A percentile compares a stretch with the other conserved stretches of the same genome.
Evolutionary conservation across 2,113 vertebrate species (phyloP).

Genomic region (Mohoua ochrocephala): DNA sequence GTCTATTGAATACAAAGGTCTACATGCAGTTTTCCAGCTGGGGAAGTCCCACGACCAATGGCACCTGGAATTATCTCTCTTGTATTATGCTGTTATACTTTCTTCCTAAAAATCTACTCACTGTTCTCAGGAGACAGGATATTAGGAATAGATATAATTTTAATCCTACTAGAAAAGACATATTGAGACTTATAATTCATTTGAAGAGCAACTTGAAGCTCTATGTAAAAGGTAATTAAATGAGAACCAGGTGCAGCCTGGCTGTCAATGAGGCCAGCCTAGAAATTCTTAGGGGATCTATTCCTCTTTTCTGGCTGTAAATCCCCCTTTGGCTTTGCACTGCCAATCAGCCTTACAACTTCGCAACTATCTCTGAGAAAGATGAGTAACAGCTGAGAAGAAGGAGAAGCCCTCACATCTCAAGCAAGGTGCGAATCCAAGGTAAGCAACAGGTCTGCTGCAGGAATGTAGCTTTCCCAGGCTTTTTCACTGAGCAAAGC

Average conservation of each 20-base stretch:
- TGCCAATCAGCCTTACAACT: neutral
- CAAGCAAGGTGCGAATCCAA: neutral
- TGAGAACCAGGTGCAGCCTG: neutral
- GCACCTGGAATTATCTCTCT: neutral
- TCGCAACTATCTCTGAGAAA: neutral
- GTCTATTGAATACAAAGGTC: neutral
- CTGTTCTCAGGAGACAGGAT: neutral
- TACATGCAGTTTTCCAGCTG: neutral
- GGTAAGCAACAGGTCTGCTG: neutral
- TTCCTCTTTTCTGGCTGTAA: neutral
- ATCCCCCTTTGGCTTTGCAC: neutral
- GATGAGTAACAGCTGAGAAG: conserved; percentile 13
- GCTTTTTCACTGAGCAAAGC: neutral
- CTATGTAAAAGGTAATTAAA: neutral
- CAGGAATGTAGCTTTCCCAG: neutral
- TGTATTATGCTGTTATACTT: neutral
- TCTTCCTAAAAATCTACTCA: neutral
- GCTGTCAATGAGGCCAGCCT: neutral
- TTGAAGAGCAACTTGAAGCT: neutral
- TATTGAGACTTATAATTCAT: neutral
- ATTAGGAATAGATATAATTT: neutral
- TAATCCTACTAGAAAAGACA: neutral
- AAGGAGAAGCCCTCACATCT: neutral
- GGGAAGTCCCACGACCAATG: neutral
- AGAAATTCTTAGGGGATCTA: neutral